A percentile compares a stretch with the other conserved stretches of the same genome.
These are phyloP conservation scores for Megalops cyprinoides DNA, from an alignment of 2,797 vertebrate species.

Conservation along the genomic window DNA sequence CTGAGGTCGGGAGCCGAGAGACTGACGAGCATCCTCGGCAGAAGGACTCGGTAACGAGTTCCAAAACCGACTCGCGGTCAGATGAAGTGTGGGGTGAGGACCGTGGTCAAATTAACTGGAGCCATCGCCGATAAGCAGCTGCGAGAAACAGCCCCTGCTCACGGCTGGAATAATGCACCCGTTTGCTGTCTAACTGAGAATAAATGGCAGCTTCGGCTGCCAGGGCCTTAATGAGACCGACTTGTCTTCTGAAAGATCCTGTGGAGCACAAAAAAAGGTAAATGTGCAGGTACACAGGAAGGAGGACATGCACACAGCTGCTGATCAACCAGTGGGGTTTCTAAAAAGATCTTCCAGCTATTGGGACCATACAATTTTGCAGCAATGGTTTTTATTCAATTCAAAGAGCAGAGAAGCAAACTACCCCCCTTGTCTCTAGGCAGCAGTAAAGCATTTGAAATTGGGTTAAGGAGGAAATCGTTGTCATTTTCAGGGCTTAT, in stretches of 20 bases:
- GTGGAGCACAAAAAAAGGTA: slow-evolving; percentile 36
- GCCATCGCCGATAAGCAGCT: slow-evolving; percentile 13
- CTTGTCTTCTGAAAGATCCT: slow-evolving; percentile 44
- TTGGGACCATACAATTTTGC: slow-evolving; percentile 61
- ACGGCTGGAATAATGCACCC: slow-evolving; percentile 28
- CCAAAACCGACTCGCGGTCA: slow-evolving; percentile 44
- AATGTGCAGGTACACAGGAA: slow-evolving; percentile 46
- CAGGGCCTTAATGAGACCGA: slow-evolving; percentile 44
- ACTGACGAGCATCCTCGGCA: slow-evolving; percentile 48
- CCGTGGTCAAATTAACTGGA: too few species aligned
- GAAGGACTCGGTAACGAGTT: slow-evolving; percentile 46
- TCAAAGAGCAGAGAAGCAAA: slow-evolving; percentile 66
- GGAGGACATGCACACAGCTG: slow-evolving; percentile 42
- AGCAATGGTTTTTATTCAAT: slow-evolving; percentile 68
- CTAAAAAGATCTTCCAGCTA: slow-evolving; percentile 52
- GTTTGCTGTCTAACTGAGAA: slow-evolving; percentile 44
- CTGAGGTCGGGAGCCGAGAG: slow-evolving; percentile 36
- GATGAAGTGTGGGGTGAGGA: too few species aligned
- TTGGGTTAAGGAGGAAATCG: slow-evolving; percentile 78
- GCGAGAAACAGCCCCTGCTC: slow-evolving; percentile 27
- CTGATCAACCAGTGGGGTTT: slow-evolving; percentile 31
- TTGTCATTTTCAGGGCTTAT: slow-evolving; percentile 67
- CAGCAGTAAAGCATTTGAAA: slow-evolving; percentile 75
- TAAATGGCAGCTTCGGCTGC: slow-evolving; percentile 39
- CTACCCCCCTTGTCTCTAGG: slow-evolving; percentile 68